These are phyloP conservation scores for Pogonognathellus flavescens DNA, from an alignment of 1,140 invertebrate genomes.

Conservation along the genomic window DNA sequence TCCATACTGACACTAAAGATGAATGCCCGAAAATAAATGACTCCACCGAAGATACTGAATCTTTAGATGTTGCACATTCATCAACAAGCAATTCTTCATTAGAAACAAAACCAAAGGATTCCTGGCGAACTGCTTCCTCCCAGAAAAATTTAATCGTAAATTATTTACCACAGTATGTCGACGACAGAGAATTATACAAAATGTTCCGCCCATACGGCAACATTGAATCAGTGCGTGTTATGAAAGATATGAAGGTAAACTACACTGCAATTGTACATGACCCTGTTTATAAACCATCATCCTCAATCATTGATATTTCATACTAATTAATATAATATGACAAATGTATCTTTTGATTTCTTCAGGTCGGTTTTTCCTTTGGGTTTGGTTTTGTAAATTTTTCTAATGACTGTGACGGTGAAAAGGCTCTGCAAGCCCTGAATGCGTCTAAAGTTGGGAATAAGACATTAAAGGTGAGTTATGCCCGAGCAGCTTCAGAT, in stretches of 20 bases:
- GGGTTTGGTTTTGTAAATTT: slow-evolving; percentile 98
- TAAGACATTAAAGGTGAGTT: slow-evolving; percentile 90
- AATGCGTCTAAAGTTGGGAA: slow-evolving; percentile 91
- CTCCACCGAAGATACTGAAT: no score
- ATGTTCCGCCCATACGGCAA: slow-evolving; percentile 89
- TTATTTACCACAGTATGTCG: slow-evolving; percentile 93
- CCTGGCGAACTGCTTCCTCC: background rate
- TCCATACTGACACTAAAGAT: no score
- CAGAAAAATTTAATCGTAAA: slow-evolving; percentile 79
- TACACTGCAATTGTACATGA: no score
- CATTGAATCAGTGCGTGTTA: slow-evolving; percentile 90
- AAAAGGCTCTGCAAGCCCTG: slow-evolving; percentile 89
- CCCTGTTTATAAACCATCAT: no score
- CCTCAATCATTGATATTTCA: no score
- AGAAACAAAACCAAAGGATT: background rate
- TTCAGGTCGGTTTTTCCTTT: slow-evolving; percentile 92
- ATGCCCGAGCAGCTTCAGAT: slow-evolving; percentile 89
- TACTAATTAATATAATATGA: no score
- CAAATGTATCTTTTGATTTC: slow-evolving; percentile 65
- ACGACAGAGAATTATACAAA: slow-evolving; percentile 89
- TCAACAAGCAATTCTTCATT: no score
- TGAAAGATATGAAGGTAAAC: slow-evolving; percentile 90
- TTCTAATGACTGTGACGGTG: slow-evolving; percentile 75
- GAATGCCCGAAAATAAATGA: no score
- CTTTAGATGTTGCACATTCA: no score